Evolutionary conservation across 2,888 invertebrate genomes (phyloP).

Genomic region (Apantesis nais): DNA sequence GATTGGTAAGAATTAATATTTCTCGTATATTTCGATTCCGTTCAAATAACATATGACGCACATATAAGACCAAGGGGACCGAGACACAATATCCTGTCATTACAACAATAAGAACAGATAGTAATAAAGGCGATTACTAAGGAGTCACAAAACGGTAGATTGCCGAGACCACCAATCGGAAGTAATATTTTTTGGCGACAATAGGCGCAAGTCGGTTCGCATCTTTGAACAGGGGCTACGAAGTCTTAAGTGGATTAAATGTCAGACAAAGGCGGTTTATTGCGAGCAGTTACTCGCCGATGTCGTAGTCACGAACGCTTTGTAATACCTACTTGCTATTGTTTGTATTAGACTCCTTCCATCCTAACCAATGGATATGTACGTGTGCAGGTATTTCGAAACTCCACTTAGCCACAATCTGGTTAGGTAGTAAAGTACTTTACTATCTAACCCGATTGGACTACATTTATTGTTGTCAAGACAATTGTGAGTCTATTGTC

Average conservation of each 20-base stretch:
- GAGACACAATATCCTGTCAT: slow-evolving; percentile 26
- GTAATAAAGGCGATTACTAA: slow-evolving; percentile 44
- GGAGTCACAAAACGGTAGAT: slow-evolving; percentile 30
- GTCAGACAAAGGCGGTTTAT: slow-evolving; percentile 74
- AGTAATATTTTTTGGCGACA: slow-evolving; percentile 68
- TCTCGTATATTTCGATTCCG: slow-evolving; percentile 6
- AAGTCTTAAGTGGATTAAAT: slow-evolving; percentile 80
- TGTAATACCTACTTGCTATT: slow-evolving; percentile 63
- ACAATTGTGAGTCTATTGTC: slow-evolving; percentile 27
- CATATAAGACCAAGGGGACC: slow-evolving; percentile 8
- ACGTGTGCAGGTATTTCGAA: slow-evolving; percentile 33
- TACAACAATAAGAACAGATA: slow-evolving; percentile 26
- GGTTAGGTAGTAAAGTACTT: too few species aligned
- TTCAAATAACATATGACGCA: background rate
- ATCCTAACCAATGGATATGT: slow-evolving; percentile 34
- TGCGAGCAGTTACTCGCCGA: slow-evolving; percentile 59
- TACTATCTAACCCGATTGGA: slow-evolving; percentile 43
- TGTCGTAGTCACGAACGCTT: slow-evolving; percentile 58
- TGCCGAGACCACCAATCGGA: slow-evolving; percentile 52
- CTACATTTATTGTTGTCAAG: slow-evolving; percentile 49
- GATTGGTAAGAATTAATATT: slow-evolving; percentile 13
- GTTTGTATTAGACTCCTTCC: slow-evolving; percentile 53
- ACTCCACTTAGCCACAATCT: slow-evolving; percentile 38
- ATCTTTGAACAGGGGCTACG: slow-evolving; percentile 66
- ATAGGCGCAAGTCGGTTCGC: slow-evolving; percentile 56